Evolutionary conservation across 2,113 vertebrate genomes (phyloP).

Genomic region (Corythornis cristatus): DNA sequence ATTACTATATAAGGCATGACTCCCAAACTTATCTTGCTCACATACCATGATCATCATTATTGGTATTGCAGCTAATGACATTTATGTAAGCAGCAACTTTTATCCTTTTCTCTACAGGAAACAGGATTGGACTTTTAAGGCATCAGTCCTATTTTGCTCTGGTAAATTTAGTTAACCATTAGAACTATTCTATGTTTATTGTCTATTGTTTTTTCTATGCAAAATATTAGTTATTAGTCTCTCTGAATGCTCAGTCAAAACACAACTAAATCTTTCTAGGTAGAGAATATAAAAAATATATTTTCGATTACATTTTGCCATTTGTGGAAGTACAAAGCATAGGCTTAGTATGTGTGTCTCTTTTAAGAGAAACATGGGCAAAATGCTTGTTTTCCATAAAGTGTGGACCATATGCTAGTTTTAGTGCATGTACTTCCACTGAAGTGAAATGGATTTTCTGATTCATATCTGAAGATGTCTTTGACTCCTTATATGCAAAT

Average conservation of each 20-base stretch:
- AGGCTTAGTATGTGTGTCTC: neutral
- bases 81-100: neutral
- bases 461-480: neutral
- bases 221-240: neutral
- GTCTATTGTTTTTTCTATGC: neutral
- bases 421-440: neutral
- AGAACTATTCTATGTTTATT: too few species aligned
- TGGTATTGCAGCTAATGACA: neutral
- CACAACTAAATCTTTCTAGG: neutral
- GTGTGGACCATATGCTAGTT: neutral
- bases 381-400: neutral
- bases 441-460: neutral
- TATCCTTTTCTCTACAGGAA: neutral
- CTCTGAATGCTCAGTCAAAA: neutral
- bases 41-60: neutral
- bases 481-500: slow-evolving; percentile 9
- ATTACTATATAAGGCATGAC: neutral
- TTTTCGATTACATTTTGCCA: neutral
- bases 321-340: neutral
- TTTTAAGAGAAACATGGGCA: neutral
- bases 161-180: neutral
- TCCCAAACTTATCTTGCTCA: slow-evolving; percentile 1
- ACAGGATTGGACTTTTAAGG: neutral
- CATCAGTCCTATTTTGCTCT: neutral
- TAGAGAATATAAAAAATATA: neutral